Evolutionary conservation across 2,888 invertebrate species (phyloP).

Genomic region (Trachelus iudaicus): DNA sequence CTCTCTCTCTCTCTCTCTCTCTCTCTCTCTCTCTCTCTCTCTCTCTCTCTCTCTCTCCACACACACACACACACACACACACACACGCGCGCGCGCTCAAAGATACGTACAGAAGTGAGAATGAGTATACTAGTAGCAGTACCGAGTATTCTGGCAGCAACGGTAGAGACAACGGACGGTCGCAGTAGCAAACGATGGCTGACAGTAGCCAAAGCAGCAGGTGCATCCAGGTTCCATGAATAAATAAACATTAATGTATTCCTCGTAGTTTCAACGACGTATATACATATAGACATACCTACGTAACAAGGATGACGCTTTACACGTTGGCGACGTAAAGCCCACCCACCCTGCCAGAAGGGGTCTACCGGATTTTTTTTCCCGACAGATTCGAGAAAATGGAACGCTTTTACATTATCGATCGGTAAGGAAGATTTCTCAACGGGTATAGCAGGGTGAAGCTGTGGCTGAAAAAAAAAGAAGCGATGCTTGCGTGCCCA

Average conservation of each 20-base stretch:
- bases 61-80: too few relatives aligned
- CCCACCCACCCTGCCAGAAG: neutral
- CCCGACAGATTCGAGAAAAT: neutral
- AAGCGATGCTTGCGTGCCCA: neutral
- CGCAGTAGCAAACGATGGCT: neutral
- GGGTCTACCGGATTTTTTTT: neutral
- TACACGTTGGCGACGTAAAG: neutral
- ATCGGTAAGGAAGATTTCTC: neutral
- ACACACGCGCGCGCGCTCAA: too few relatives aligned
- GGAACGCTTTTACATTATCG: neutral
- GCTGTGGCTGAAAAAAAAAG: neutral
- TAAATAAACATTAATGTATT: constrained; percentile 27
- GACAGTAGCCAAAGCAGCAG: neutral
- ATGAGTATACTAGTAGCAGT: neutral
- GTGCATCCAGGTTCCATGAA: constrained; percentile 21
- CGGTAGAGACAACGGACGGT: neutral
- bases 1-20: too few relatives aligned
- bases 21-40: too few relatives aligned
- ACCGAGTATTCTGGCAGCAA: neutral
- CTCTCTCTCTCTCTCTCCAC: too few relatives aligned
- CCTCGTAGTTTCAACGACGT: neutral
- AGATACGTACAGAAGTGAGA: neutral
- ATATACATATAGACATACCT: neutral
- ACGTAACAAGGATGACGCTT: neutral
- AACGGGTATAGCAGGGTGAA: neutral